phyloP scores from a whole-genome alignment of 1,140 invertebrate species.

The Lamellibrachia luymesi region DNA sequence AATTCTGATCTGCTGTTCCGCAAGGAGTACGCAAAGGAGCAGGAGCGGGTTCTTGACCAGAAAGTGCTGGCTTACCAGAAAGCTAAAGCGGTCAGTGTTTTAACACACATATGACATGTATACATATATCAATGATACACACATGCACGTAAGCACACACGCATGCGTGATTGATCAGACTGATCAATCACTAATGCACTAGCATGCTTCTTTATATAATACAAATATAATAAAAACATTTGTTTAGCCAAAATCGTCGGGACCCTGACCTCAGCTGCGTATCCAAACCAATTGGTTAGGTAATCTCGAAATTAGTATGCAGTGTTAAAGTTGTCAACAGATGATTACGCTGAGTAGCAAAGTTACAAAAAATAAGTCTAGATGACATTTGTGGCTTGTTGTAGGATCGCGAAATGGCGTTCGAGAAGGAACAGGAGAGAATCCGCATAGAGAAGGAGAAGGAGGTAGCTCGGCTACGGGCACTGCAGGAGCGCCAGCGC shows the following conservation, averaged over 20 bases:
- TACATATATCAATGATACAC: neutral
- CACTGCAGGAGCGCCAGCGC: constrained; percentile 53
- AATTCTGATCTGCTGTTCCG: constrained; percentile 51
- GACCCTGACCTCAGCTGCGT: too few relatives aligned
- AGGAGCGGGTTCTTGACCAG: constrained; percentile 51
- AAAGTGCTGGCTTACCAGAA: constrained; percentile 56
- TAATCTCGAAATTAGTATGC: too few relatives aligned
- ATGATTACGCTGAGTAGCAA: too few relatives aligned
- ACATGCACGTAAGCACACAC: too few relatives aligned
- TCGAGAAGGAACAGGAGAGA: constrained; percentile 53
- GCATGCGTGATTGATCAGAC: too few relatives aligned
- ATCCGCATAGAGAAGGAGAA: constrained; percentile 57
- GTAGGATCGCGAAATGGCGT: constrained; percentile 55
- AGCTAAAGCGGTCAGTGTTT: constrained; percentile 53
- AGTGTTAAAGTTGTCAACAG: too few relatives aligned
- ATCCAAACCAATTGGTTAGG: too few relatives aligned
- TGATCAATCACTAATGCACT: too few relatives aligned
- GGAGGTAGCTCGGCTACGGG: constrained; percentile 52
- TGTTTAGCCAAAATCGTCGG: too few relatives aligned
- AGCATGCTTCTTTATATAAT: too few relatives aligned
- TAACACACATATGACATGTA: neutral
- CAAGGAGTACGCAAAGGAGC: constrained; percentile 46
- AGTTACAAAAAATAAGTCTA: neutral
- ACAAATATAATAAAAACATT: too few relatives aligned
- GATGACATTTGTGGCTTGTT: neutral